A percentile compares a stretch with the other conserved stretches of the same genome.
phyloP scores from a whole-genome alignment of 2,113 vertebrate species.

The Triplophysa rosa region DNA sequence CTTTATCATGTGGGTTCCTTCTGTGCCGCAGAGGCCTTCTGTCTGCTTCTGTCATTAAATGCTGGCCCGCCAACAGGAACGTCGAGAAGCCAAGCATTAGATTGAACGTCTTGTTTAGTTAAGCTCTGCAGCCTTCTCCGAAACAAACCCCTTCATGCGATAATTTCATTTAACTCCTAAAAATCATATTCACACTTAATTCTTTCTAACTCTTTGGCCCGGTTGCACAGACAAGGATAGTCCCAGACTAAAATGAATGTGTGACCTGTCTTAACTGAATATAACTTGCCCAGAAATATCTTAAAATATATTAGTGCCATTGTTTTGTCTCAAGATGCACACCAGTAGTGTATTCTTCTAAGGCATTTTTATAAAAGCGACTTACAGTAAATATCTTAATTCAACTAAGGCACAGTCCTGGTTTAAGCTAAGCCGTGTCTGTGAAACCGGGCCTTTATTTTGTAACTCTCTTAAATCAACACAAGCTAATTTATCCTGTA shows the following conservation, averaged over 20 bases:
- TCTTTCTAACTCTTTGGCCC: not conserved
- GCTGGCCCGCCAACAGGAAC: constrained; percentile 46
- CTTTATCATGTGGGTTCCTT: constrained; percentile 46
- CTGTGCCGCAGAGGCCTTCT: constrained; percentile 28
- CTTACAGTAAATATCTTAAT: no score
- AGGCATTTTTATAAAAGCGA: no score
- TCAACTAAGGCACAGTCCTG: no score
- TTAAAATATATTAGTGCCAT: no score
- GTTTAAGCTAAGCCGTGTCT: no score
- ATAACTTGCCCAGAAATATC: no score
- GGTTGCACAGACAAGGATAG: no score
- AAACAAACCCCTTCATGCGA: constrained; percentile 29
- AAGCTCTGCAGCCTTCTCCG: constrained; percentile 49
- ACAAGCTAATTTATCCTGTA: not conserved
- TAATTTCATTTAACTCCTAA: constrained; percentile 31
- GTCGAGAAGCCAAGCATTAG: constrained; percentile 42
- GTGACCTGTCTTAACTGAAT: no score
- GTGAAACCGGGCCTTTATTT: no score
- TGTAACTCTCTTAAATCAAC: not conserved
- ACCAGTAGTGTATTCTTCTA: no score
- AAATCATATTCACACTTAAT: not conserved
- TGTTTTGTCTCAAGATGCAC: no score
- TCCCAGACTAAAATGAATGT: no score
- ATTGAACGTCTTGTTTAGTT: constrained; percentile 53
- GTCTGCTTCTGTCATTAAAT: constrained; percentile 61